Evolutionary conservation across 2,888 invertebrate genomes (phyloP).

Genomic region (Eutolmus rufibarbis): DNA sequence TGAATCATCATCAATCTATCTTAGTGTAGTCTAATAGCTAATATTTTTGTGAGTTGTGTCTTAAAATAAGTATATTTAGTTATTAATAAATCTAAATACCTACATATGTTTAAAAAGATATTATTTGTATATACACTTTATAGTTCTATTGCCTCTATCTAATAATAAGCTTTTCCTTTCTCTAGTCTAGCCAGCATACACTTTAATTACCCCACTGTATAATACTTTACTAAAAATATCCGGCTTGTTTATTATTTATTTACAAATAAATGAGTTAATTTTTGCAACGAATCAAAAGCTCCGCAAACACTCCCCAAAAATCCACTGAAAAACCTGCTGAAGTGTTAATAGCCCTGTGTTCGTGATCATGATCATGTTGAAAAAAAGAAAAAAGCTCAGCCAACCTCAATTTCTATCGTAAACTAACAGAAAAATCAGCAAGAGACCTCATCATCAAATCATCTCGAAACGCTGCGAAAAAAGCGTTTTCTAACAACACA

Average conservation of each 20-base stretch:
- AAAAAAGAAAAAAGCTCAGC: not conserved
- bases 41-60: not conserved
- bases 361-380: not conserved
- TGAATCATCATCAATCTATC: no score
- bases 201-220: not conserved
- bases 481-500: not conserved
- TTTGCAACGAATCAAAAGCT: not conserved
- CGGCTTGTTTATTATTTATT: not conserved
- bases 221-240: not conserved
- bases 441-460: not conserved
- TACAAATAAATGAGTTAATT: not conserved
- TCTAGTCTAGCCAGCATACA: not conserved
- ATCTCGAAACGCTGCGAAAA: not conserved
- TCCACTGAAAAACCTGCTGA: not conserved
- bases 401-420: not conserved
- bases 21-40: no score
- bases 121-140: not conserved
- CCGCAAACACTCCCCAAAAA: not conserved
- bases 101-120: no score
- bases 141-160: not conserved
- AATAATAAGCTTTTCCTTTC: not conserved
- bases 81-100: not conserved
- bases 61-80: not conserved
- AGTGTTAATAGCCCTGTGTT: not conserved
- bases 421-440: not conserved